Evolutionary conservation across 2,113 vertebrate species (phyloP).

Genomic region (Thinocorus orbignyianus): DNA sequence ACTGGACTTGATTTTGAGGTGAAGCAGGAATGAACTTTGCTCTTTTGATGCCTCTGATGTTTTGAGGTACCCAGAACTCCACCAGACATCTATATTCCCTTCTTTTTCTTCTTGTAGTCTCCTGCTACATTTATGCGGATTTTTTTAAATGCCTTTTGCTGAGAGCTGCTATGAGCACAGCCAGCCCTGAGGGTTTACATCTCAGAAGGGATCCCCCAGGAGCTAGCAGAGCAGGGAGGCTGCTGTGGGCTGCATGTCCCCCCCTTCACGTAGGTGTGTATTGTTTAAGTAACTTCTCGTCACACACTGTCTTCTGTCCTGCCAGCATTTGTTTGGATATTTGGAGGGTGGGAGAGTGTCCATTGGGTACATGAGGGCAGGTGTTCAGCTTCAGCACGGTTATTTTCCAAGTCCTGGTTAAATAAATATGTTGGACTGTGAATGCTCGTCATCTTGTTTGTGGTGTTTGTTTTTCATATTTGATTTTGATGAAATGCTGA

Average conservation of each 20-base stretch:
- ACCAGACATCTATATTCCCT: not conserved
- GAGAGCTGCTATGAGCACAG: not conserved
- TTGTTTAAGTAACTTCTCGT: not conserved
- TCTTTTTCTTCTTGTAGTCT: not conserved
- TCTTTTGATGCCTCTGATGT: not conserved
- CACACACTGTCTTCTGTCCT: not conserved
- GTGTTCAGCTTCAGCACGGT: not conserved
- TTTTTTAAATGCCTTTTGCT: not conserved
- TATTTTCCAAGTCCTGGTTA: not conserved
- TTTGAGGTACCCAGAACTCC: not conserved
- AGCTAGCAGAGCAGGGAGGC: not conserved
- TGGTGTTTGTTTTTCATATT: not conserved
- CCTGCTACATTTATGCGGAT: not conserved
- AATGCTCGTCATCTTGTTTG: not conserved
- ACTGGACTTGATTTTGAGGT: not conserved
- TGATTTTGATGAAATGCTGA: not conserved
- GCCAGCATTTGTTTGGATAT: not conserved
- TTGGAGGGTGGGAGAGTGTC: fast-evolving
- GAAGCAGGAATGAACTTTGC: not conserved
- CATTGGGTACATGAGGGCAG: not conserved
- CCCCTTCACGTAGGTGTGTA: fast-evolving
- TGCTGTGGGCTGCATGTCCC: not conserved
- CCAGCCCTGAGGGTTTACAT: fast-evolving
- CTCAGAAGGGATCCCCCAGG: not conserved
- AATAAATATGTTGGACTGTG: not conserved